These are phyloP conservation scores for Xenus cinereus DNA, from an alignment of 2,113 vertebrate genomes.

Conservation along the genomic window DNA sequence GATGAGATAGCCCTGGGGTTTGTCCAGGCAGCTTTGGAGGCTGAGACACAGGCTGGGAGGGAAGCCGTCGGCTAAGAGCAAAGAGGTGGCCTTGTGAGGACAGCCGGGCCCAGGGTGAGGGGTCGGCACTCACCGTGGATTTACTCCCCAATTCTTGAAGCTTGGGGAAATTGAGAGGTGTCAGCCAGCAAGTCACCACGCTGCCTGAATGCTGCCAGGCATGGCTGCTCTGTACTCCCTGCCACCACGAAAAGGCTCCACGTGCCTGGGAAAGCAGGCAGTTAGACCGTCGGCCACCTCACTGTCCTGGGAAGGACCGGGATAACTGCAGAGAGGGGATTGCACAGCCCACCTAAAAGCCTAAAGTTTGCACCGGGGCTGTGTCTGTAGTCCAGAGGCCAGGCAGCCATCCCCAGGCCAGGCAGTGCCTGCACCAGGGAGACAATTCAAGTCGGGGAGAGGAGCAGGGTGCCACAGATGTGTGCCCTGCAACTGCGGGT, in stretches of 20 bases:
- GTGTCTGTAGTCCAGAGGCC: too few species aligned
- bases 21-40: background rate
- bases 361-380: too few species aligned
- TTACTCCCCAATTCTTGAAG: background rate
- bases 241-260: background rate
- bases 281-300: background rate
- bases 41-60: background rate
- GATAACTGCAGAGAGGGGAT: background rate
- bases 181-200: background rate
- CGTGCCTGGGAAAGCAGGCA: rapidly evolving
- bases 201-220: background rate
- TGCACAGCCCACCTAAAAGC: background rate
- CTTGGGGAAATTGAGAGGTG: background rate
- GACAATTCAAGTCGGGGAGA: background rate
- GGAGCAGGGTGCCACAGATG: background rate
- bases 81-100: background rate
- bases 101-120: rapidly evolving
- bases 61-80: background rate
- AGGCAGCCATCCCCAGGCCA: background rate
- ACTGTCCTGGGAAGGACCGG: rapidly evolving
- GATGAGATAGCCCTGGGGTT: background rate
- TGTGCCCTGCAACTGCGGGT: background rate
- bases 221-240: background rate
- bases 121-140: rapidly evolving
- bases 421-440: background rate